phyloP scores from a whole-genome alignment of 2,113 vertebrate genomes.

The Trematocara variabile region DNA sequence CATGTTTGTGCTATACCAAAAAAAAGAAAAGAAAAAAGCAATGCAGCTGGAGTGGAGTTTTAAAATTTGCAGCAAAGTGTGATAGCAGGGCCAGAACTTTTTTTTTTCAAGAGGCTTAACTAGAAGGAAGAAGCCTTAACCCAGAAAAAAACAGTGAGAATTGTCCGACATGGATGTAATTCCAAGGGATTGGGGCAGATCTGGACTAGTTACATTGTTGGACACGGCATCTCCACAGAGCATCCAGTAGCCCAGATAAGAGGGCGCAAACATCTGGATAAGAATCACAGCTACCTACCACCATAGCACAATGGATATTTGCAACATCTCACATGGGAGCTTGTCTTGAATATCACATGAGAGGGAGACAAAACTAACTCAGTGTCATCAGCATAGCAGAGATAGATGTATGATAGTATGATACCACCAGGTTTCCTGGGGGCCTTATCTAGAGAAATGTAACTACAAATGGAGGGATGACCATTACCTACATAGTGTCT shows the following conservation, averaged over 20 bases:
- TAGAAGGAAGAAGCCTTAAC: neutral
- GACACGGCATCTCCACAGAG: accelerated
- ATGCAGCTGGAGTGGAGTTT: neutral
- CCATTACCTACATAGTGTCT: neutral
- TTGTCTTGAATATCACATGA: neutral
- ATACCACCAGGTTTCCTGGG: neutral
- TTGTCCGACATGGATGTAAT: neutral
- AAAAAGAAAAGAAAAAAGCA: neutral
- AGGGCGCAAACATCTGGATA: neutral
- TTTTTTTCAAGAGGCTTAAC: neutral
- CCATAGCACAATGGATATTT: neutral
- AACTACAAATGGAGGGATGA: neutral
- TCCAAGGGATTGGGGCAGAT: neutral
- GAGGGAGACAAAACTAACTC: neutral
- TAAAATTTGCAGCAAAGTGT: neutral
- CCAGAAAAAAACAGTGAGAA: neutral
- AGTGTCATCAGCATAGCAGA: neutral
- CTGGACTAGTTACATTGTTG: neutral
- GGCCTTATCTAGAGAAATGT: neutral
- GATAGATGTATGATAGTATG: accelerated
- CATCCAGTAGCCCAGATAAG: neutral
- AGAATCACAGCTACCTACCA: neutral
- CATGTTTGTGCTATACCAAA: neutral
- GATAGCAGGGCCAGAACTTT: neutral
- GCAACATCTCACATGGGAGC: neutral